phyloP scores from a whole-genome alignment of 30 jellyfish, hydroid and myxozoan species.

The Aurelia coerulea region DNA sequence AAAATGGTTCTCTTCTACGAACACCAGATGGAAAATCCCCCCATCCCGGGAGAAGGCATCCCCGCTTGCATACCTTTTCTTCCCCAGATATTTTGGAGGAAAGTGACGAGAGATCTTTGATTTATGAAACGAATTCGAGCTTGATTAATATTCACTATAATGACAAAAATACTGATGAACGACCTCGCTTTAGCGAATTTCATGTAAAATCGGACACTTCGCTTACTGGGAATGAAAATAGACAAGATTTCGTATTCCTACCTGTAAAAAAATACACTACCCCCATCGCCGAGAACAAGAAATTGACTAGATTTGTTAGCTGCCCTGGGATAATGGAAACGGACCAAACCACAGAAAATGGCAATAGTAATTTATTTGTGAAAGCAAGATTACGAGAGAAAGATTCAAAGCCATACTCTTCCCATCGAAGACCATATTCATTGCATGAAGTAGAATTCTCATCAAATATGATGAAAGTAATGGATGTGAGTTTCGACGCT shows the following conservation, averaged over 20 bases:
- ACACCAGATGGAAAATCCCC: slow-evolving; percentile 67
- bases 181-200: not conserved
- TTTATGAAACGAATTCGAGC: not conserved
- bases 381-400: not conserved
- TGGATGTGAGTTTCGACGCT: not conserved
- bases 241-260: not conserved
- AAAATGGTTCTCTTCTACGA: not conserved
- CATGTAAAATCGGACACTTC: not conserved
- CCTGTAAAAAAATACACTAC: not conserved
- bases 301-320: not conserved
- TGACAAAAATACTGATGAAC: not conserved
- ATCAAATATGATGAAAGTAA: slow-evolving; percentile 2
- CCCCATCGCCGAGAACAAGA: not conserved
- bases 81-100: slow-evolving; percentile 47
- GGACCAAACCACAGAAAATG: not conserved
- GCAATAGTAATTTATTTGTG: not conserved
- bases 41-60: slow-evolving; percentile 49
- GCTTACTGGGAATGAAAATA: not conserved
- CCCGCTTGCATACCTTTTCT: slow-evolving; percentile 23
- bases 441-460: slow-evolving; percentile 46
- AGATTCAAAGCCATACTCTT: slow-evolving; percentile 33
- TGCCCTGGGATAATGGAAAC: not conserved
- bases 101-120: not conserved
- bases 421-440: slow-evolving; percentile 63
- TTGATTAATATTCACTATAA: not conserved